Percentiles rank a stretch among this genome's conserved stretches.
phyloP scores from a whole-genome alignment of 2,113 vertebrate species.

The Chinchilla lanigera region DNA sequence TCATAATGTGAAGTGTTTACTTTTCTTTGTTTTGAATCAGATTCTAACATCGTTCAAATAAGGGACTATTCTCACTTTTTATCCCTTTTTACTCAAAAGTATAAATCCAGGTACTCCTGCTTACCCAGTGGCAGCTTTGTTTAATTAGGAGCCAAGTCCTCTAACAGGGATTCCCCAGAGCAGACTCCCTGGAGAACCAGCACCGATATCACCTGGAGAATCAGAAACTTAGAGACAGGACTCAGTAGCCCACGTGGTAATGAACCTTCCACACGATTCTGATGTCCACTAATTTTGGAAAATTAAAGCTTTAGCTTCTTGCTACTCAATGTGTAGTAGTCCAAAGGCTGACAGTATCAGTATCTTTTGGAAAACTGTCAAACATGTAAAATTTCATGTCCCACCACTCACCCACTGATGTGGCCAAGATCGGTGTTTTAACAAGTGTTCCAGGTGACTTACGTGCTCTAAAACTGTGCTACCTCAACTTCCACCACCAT shows the following conservation, averaged over 20 bases:
- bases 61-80: not conserved
- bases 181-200: not conserved
- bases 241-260: not conserved
- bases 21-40: constrained; percentile 1
- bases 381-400: not conserved
- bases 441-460: not conserved
- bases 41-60: not conserved
- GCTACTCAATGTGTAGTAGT: not conserved
- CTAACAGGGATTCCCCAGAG: not conserved
- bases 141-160: not conserved
- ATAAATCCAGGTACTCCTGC: not conserved
- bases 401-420: not conserved
- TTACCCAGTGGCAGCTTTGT: not conserved
- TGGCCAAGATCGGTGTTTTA: not conserved
- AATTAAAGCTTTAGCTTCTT: not conserved
- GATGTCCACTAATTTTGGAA: not conserved
- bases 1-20: not conserved
- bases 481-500: constrained; percentile 8
- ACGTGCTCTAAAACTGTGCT: not conserved
- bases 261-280: not conserved
- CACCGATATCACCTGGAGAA: not conserved
- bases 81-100: not conserved
- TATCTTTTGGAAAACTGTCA: not conserved
- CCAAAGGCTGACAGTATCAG: not conserved
- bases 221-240: not conserved